Conservation (phyloP, 2,888 invertebrate genomes). For the Patella ulyssiponensis region DNA sequence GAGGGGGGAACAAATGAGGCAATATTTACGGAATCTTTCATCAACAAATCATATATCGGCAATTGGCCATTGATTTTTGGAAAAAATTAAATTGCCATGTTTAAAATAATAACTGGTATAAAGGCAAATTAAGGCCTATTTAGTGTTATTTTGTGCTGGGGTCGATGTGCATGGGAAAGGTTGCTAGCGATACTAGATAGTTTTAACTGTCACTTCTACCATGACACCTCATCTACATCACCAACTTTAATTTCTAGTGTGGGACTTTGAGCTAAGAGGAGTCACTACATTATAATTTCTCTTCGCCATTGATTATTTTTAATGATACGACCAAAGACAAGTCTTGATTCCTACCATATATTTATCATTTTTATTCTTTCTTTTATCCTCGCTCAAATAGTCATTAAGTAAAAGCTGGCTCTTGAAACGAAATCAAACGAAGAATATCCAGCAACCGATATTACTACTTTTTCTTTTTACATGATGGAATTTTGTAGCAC, state of each 20-base stretch:
- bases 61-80: constrained; percentile 49
- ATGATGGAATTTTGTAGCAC: too few relatives aligned
- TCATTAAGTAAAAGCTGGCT: too few relatives aligned
- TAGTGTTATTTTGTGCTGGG: constrained; percentile 48
- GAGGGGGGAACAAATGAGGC: constrained; percentile 45
- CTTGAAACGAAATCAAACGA: too few relatives aligned
- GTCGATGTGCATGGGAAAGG: background rate
- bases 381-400: too few relatives aligned
- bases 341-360: too few relatives aligned
- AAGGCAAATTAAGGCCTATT: constrained; percentile 57
- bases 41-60: constrained; percentile 36
- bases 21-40: constrained; percentile 44
- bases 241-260: constrained; percentile 9
- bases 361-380: too few relatives aligned
- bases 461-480: too few relatives aligned
- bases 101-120: constrained; percentile 57
- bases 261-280: constrained; percentile 7
- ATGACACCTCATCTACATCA: constrained; percentile 11
- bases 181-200: background rate
- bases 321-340: background rate
- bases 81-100: constrained; percentile 48
- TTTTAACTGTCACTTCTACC: background rate
- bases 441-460: too few relatives aligned
- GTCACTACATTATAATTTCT: background rate
- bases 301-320: background rate